Percentiles rank a stretch among this genome's conserved stretches.
Conservation (phyloP, 2,888 invertebrate species). For the Deladenus siricidicola region DNA sequence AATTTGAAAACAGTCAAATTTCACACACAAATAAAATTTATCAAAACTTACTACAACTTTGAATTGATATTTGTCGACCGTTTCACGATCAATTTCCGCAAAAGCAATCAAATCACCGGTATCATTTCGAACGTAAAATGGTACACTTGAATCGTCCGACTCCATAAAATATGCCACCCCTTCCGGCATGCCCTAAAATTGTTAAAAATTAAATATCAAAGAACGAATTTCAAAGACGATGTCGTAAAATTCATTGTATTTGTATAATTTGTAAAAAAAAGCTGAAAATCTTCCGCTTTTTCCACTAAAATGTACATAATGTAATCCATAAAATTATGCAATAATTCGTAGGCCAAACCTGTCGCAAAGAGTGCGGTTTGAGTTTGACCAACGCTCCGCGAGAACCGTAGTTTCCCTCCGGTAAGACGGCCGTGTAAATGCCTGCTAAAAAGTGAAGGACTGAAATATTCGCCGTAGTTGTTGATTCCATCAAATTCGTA, state of each 20-base stretch:
- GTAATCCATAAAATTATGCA: background rate
- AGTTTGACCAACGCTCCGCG: slow-evolving; percentile 35
- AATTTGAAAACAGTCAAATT: background rate
- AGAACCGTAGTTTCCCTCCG: slow-evolving; percentile 40
- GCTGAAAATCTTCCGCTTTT: background rate
- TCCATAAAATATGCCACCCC: background rate
- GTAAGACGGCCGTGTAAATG: slow-evolving; percentile 26
- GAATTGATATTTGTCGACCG: slow-evolving; percentile 29
- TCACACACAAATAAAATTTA: background rate
- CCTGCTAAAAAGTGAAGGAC: background rate
- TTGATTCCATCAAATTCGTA: too few species aligned
- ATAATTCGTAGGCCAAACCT: background rate
- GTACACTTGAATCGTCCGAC: slow-evolving; percentile 7
- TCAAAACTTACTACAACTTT: slow-evolving; percentile 25
- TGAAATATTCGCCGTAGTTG: too few species aligned
- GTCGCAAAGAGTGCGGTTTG: slow-evolving; percentile 30
- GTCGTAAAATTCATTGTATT: too few species aligned
- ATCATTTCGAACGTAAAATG: slow-evolving; percentile 28
- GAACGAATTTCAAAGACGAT: too few species aligned
- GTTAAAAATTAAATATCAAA: too few species aligned
- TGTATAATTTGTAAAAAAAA: background rate
- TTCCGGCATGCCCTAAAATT: slow-evolving; percentile 13
- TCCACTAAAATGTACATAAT: background rate
- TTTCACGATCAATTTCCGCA: slow-evolving; percentile 42
- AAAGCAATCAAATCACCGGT: slow-evolving; percentile 40